Percentiles rank a stretch among this genome's conserved stretches.
phyloP scores from a whole-genome alignment of 2,888 invertebrate genomes.

The Crossocerus cetratus region DNA sequence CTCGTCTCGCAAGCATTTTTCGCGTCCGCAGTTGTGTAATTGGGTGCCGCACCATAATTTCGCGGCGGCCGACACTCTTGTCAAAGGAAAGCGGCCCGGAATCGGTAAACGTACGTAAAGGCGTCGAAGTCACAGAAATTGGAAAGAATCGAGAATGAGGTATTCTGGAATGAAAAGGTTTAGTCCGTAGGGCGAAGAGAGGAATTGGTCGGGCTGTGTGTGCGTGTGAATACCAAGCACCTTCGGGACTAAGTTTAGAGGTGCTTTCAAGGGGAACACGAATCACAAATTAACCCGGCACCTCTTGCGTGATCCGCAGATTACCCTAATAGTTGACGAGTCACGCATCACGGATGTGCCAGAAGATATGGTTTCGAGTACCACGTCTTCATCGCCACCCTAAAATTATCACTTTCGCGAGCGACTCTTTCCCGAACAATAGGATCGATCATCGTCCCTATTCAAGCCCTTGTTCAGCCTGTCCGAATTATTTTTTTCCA shows the following conservation, averaged over 20 bases:
- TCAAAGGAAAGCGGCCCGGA: too few relatives aligned
- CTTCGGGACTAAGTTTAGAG: slow-evolving; percentile 55
- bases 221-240: slow-evolving; percentile 32
- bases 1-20: too few relatives aligned
- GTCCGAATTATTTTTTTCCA: too few relatives aligned
- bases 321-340: slow-evolving; percentile 66
- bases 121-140: neutral
- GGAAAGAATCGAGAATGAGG: too few relatives aligned
- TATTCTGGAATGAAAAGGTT: too few relatives aligned
- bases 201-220: too few relatives aligned
- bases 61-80: too few relatives aligned
- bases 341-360: slow-evolving; percentile 65
- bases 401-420: slow-evolving; percentile 67
- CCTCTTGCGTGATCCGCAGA: slow-evolving; percentile 69
- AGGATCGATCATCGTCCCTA: slow-evolving; percentile 17
- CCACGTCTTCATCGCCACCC: slow-evolving; percentile 67
- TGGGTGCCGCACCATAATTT: neutral
- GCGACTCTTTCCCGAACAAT: slow-evolving; percentile 49
- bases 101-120: too few relatives aligned
- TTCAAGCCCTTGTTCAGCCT: slow-evolving; percentile 17
- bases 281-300: slow-evolving; percentile 65
- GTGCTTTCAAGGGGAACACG: slow-evolving; percentile 45
- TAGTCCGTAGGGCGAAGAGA: too few relatives aligned
- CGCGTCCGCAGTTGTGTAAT: slow-evolving; percentile 20
- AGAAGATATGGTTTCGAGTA: slow-evolving; percentile 62